Evolutionary conservation across 2,797 vertebrate species (phyloP).

Genomic region (Rhadinocentrus ornatus): DNA sequence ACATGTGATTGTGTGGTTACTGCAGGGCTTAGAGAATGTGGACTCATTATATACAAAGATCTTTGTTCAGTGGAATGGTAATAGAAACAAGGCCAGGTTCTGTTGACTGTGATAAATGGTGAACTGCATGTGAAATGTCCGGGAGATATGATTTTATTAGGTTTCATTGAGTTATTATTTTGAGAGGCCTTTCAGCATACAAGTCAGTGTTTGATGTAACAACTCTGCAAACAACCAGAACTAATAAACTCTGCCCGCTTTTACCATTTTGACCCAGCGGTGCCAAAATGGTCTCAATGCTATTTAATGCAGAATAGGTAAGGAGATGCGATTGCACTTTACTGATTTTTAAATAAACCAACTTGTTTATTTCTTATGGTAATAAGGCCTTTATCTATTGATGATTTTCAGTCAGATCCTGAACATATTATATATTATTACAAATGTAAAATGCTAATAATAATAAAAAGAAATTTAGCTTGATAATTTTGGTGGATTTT

Average conservation of each 20-base stretch:
- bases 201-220: slow-evolving; percentile 55
- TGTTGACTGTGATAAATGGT: slow-evolving; percentile 58
- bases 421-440: slow-evolving; percentile 50
- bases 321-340: slow-evolving; percentile 22
- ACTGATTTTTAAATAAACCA: slow-evolving; percentile 44
- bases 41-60: slow-evolving; percentile 73
- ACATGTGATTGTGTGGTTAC: slow-evolving; percentile 79
- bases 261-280: slow-evolving; percentile 50
- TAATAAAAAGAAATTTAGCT: slow-evolving; percentile 42
- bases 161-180: slow-evolving; percentile 57
- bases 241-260: slow-evolving; percentile 58
- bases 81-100: slow-evolving; percentile 51
- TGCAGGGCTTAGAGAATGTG: slow-evolving; percentile 69
- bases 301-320: slow-evolving; percentile 42
- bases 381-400: slow-evolving; percentile 24
- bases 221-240: slow-evolving; percentile 42
- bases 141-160: slow-evolving; percentile 57
- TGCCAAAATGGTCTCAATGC: slow-evolving; percentile 48
- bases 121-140: slow-evolving; percentile 55
- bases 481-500: slow-evolving; percentile 42
- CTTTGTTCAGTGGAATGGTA: slow-evolving; percentile 59
- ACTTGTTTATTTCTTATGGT: slow-evolving; percentile 40
- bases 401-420: slow-evolving; percentile 43
- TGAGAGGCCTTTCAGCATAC: slow-evolving; percentile 42
- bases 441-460: not conserved